Base-by-base conservation (phyloP, 2,113 vertebrate species). In the Taurulus bubalis region DNA sequence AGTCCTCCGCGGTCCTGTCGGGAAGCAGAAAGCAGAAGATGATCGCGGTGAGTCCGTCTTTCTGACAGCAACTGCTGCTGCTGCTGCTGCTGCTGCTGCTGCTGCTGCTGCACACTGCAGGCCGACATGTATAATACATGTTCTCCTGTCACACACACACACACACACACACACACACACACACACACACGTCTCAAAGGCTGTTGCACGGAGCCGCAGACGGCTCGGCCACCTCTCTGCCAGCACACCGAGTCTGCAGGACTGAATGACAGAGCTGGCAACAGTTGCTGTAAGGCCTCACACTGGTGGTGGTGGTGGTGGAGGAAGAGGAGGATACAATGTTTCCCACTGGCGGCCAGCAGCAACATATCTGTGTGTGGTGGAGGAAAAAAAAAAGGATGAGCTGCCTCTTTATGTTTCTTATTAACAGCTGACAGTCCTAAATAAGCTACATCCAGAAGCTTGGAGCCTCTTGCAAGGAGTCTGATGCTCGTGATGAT, bases 41-140 rank as follows among this genome's bases (percentile, higher is more conserved):
- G 93, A 90, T 86, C 84, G 77, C 86, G 93, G 94, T 94, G 91
- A 94, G 94, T 94, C 84, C 80, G 79, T 87, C 76, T 85, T 77
- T 84, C 81, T 60, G 47, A 38, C 68, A 45, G 56, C 32, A n/a
- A 32, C 65, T 80, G 62, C 76, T 88, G 86, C 76, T 86, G 80
- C 83, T 34, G 34, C 34, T 9, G 14, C 42, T 12, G 42, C 42
- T 45, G 81, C 65, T 80, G 62, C 76, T 88, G 86, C 76, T 86
- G 47, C 65, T 80, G 60, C 76, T 88, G 86, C 76, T 86, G 81
- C 83, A 82, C 83, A 68, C 87, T 80, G 84, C 87, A 88, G 89
- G 89, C 85, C 86, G 71, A 85, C 84, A 69, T 79, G 30, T 71
- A 79, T 74, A 36, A 82, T 76, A 77, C 34, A 79, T 85, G 71